Conservation (phyloP, 2,888 invertebrate species). For the Ctenicera cuprea region DNA sequence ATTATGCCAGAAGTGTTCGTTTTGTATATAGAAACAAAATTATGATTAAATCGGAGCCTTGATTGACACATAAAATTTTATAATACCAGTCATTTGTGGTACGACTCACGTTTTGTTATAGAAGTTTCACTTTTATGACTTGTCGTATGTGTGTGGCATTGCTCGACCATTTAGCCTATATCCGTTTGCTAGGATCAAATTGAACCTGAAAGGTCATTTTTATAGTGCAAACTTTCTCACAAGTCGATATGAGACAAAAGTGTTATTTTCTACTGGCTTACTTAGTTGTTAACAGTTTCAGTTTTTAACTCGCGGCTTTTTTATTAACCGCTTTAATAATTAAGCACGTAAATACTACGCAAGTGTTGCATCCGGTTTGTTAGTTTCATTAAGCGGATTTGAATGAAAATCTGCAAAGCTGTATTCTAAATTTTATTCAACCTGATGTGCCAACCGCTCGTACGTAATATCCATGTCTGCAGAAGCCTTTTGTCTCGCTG, state of each 20-base stretch:
- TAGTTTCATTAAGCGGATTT: conserved; percentile 42
- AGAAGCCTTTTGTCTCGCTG: conserved; percentile 27
- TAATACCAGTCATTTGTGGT: background rate
- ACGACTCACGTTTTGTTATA: conserved; percentile 2
- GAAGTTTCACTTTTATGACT: conserved; percentile 20
- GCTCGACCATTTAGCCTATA: background rate
- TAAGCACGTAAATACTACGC: conserved; percentile 35
- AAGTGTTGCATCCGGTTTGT: conserved; percentile 38
- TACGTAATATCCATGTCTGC: conserved; percentile 32
- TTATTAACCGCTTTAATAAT: conserved; percentile 33
- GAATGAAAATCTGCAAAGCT: conserved; percentile 34
- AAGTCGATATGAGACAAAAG: background rate
- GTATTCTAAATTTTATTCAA: conserved; percentile 35
- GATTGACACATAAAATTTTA: background rate
- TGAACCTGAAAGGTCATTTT: background rate
- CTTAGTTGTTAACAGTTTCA: background rate
- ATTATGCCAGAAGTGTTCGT: too few relatives aligned
- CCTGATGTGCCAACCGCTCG: conserved; percentile 26
- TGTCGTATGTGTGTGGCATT: background rate
- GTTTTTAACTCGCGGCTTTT: conserved; percentile 26
- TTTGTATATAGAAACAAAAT: background rate
- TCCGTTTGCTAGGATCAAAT: conserved; percentile 12
- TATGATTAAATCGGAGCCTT: background rate
- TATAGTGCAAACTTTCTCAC: background rate
- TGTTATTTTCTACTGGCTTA: background rate